Conservation (phyloP, 2,797 vertebrate genomes). For the Enteromius trimaculatus region DNA sequence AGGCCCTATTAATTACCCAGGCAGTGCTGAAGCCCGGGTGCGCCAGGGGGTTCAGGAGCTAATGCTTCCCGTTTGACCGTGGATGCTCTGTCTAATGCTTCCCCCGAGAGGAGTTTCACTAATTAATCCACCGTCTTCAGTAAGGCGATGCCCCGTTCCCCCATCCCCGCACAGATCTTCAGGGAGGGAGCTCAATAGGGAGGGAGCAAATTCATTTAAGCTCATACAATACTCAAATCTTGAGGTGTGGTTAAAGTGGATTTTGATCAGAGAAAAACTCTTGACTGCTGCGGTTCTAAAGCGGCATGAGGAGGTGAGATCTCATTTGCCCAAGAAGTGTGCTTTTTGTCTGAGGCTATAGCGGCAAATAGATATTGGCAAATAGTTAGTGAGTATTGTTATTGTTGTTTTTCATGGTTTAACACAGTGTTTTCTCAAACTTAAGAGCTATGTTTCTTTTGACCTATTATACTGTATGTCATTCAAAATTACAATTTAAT, state of each 20-base stretch:
- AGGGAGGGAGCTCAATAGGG: slow-evolving; percentile 46
- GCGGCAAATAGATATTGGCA: not conserved
- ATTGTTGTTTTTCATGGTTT: not conserved
- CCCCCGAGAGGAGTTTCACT: slow-evolving; percentile 75
- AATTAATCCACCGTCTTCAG: slow-evolving; percentile 77
- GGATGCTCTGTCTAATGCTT: slow-evolving; percentile 79
- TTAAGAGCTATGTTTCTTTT: not conserved
- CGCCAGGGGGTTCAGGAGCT: slow-evolving; percentile 69
- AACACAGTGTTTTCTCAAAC: not conserved
- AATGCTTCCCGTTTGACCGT: slow-evolving; percentile 79
- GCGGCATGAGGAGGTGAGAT: not conserved
- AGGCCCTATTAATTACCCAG: slow-evolving; percentile 65
- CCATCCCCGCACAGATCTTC: slow-evolving; percentile 43
- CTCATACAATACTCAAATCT: slow-evolving; percentile 56
- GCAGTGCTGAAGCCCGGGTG: slow-evolving; percentile 71
- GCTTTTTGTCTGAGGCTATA: not conserved
- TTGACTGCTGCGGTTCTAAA: not conserved
- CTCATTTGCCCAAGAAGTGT: not conserved
- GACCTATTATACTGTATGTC: too few relatives aligned
- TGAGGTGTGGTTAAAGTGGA: slow-evolving; percentile 31
- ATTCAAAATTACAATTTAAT: not conserved
- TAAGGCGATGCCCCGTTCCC: slow-evolving; percentile 52
- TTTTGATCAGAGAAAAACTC: slow-evolving; percentile 24
- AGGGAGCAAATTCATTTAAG: slow-evolving; percentile 57
- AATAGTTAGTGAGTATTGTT: not conserved